phyloP scores from a whole-genome alignment of 2,113 vertebrate species.

The Platysternon megacephalum region DNA sequence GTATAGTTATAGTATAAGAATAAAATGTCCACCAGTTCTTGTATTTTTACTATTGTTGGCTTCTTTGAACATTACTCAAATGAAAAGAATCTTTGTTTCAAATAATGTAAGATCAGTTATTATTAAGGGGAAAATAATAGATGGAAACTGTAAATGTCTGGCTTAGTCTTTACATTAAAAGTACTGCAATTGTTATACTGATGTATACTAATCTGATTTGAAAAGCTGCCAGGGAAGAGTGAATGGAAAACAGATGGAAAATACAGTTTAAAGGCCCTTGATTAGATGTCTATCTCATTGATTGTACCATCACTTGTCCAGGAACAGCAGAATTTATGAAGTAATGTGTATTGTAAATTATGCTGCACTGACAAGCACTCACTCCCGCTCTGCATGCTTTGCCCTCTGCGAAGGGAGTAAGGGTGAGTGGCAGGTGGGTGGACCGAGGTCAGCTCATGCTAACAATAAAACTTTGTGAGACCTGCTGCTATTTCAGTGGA shows the following conservation, averaged over 20 bases:
- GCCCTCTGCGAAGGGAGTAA: neutral
- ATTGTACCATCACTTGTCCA: slow-evolving; percentile 15
- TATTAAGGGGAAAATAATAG: neutral
- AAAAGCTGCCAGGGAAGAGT: slow-evolving; percentile 11
- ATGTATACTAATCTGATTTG: slow-evolving; percentile 28
- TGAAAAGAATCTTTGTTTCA: neutral
- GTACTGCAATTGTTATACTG: neutral
- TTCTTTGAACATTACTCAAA: neutral
- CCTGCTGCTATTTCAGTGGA: neutral
- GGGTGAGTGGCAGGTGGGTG: neutral
- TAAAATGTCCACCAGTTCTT: neutral
- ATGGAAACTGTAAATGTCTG: slow-evolving; percentile 6
- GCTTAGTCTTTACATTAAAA: slow-evolving; percentile 30
- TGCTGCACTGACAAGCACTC: slow-evolving; percentile 16
- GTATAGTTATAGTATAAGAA: neutral
- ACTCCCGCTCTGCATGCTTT: neutral
- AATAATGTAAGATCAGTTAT: neutral
- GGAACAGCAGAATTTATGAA: slow-evolving; percentile 21
- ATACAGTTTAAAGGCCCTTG: slow-evolving; percentile 16
- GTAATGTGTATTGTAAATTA: slow-evolving; percentile 25
- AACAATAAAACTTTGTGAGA: neutral
- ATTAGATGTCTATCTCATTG: neutral
- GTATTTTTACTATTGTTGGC: neutral
- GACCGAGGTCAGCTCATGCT: neutral
- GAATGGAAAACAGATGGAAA: slow-evolving; percentile 53